Percentiles rank a stretch among this genome's conserved stretches.
phyloP scores from a whole-genome alignment of 2,797 vertebrate species.

The Podarcis lilfordi region DNA sequence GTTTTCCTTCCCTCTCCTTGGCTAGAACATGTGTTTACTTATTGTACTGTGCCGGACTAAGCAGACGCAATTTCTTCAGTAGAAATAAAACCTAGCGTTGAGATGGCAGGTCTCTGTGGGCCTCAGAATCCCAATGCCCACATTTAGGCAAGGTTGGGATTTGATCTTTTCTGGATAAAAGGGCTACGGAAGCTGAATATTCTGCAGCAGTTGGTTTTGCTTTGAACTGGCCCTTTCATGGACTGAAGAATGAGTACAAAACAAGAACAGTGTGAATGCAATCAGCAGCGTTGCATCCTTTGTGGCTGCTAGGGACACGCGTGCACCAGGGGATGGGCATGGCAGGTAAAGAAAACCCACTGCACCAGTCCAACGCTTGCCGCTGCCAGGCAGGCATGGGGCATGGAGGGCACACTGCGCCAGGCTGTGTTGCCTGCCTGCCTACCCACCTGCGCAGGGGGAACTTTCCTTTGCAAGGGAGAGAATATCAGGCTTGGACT shows the following conservation, averaged over 20 bases:
- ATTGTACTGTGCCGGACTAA: not conserved
- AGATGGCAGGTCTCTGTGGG: not conserved
- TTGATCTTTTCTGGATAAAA: not conserved
- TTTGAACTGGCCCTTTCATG: not conserved
- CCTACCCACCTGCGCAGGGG: too few relatives aligned
- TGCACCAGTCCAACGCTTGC: too few relatives aligned
- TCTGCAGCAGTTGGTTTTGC: too few relatives aligned
- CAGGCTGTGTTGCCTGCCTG: too few relatives aligned
- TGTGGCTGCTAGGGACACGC: too few relatives aligned
- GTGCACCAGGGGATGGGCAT: too few relatives aligned
- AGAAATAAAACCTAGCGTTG: not conserved
- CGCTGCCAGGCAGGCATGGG: too few relatives aligned
- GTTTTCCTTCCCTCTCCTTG: not conserved
- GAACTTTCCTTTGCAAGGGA: not conserved
- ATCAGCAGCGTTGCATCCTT: too few relatives aligned
- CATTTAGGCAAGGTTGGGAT: not conserved
- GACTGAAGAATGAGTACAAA: not conserved
- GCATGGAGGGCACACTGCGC: too few relatives aligned
- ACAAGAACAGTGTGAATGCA: not conserved
- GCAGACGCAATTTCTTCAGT: not conserved
- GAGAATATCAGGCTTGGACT: not conserved
- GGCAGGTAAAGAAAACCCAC: too few relatives aligned
- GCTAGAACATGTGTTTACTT: not conserved
- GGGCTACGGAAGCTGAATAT: not conserved
- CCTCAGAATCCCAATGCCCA: not conserved